Conservation (phyloP, 2,797 vertebrate species). For the Rhabdomys pumilio region DNA sequence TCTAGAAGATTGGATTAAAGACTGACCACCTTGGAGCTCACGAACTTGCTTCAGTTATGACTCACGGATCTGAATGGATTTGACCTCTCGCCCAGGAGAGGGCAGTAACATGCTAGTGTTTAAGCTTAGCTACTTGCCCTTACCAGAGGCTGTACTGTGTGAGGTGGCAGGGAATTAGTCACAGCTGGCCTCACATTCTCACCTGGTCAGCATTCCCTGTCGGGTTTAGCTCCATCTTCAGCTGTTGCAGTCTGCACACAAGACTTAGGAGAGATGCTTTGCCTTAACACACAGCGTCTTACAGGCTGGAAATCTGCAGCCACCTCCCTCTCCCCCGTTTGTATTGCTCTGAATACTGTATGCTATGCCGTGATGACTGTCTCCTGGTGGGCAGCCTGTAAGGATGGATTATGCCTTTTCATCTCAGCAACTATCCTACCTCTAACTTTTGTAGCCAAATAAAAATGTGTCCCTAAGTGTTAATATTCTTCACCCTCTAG, state of each 20-base stretch:
- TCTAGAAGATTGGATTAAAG: not conserved
- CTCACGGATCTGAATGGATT: slow-evolving; percentile 30
- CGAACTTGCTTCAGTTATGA: slow-evolving; percentile 39
- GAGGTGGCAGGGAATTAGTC: slow-evolving; percentile 7
- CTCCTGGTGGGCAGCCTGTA: not conserved
- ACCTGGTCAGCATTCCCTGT: not conserved
- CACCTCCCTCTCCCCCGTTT: too few relatives aligned
- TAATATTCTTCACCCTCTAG: not conserved
- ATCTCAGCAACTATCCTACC: not conserved
- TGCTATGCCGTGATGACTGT: not conserved
- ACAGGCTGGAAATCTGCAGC: not conserved
- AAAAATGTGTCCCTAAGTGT: not conserved
- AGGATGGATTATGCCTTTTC: accelerated
- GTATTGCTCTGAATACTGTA: not conserved
- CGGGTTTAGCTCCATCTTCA: not conserved
- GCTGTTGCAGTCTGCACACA: not conserved
- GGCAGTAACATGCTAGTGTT: slow-evolving; percentile 84
- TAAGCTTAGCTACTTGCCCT: slow-evolving; percentile 46
- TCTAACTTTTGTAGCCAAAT: not conserved
- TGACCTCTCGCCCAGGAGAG: slow-evolving; percentile 87
- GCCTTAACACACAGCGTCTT: not conserved
- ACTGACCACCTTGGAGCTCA: not conserved
- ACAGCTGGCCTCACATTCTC: slow-evolving; percentile 38
- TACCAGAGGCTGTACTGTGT: not conserved
- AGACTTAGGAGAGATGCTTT: not conserved